phyloP scores from a whole-genome alignment of 2,113 vertebrate species.

The Otis tarda region DNA sequence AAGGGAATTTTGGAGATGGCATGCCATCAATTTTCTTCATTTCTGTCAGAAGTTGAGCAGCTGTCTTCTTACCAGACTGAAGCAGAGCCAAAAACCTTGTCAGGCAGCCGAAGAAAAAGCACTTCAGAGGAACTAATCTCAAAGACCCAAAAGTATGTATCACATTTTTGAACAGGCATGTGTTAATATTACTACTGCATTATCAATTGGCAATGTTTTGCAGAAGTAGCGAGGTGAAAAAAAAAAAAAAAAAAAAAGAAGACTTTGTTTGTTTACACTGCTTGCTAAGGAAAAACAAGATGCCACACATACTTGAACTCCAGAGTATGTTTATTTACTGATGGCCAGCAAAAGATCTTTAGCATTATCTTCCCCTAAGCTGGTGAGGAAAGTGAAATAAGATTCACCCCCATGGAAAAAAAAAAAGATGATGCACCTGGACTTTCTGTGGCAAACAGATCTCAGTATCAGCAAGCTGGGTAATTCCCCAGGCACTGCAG shows the following conservation, averaged over 20 bases:
- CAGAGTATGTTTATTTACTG: neutral
- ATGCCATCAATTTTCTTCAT: slow-evolving; percentile 74
- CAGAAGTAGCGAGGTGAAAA: neutral
- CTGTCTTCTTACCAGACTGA: slow-evolving; percentile 79
- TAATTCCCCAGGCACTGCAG: neutral
- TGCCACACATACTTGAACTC: neutral
- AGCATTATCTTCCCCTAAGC: no score
- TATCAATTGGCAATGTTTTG: neutral
- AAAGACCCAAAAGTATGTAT: slow-evolving; percentile 64
- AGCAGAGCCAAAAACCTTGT: slow-evolving; percentile 78
- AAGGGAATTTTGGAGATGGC: slow-evolving; percentile 70
- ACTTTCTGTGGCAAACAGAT: neutral
- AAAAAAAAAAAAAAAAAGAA: neutral
- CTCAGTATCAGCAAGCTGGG: neutral
- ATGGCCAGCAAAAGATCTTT: neutral
- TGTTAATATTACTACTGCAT: slow-evolving; percentile 28
- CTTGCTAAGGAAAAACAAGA: slow-evolving; percentile 5
- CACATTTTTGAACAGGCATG: slow-evolving; percentile 52
- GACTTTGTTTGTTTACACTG: neutral
- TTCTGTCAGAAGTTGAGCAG: slow-evolving; percentile 79
- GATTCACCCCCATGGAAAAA: neutral
- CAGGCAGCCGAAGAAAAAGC: slow-evolving; percentile 71
- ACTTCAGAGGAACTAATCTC: slow-evolving; percentile 74
- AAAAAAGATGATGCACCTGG: neutral
- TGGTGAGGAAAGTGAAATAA: neutral